A percentile compares a stretch with the other conserved stretches of the same genome.
phyloP scores from a whole-genome alignment of 2,797 vertebrate genomes.

The Prunella strophiata region DNA sequence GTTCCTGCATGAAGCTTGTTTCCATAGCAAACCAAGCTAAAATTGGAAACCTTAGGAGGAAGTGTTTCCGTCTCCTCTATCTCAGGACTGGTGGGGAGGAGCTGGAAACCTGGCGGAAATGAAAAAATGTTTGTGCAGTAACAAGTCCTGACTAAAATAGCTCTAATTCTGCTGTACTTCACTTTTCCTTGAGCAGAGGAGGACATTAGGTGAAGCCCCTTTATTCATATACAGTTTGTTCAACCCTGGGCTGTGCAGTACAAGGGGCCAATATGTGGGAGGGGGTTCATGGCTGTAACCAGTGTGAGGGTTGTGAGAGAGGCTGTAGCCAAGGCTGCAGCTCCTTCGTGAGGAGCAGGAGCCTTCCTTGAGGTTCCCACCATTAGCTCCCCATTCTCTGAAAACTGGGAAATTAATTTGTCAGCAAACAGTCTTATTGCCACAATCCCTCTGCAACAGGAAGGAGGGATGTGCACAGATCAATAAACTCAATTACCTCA shows the following conservation, averaged over 20 bases:
- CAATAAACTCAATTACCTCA: background rate
- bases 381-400: background rate
- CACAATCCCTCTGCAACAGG: background rate
- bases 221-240: background rate
- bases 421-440: background rate
- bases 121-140: background rate
- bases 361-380: background rate
- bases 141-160: background rate
- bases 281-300: background rate
- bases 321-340: background rate
- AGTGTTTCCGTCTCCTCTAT: background rate
- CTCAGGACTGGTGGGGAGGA: background rate
- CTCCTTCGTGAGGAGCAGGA: background rate
- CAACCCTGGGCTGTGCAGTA: background rate
- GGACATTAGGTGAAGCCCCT: background rate
- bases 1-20: background rate
- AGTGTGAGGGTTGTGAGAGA: background rate
- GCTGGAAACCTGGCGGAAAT: background rate
- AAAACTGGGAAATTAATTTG: background rate
- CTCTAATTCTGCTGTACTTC: background rate
- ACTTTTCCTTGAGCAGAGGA: background rate
- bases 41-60: background rate
- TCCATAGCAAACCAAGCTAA: background rate
- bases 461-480: background rate
- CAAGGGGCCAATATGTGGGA: rapidly evolving